phyloP scores from a whole-genome alignment of 2,888 invertebrate genomes.

The Thecocarcelia acutangulata region DNA sequence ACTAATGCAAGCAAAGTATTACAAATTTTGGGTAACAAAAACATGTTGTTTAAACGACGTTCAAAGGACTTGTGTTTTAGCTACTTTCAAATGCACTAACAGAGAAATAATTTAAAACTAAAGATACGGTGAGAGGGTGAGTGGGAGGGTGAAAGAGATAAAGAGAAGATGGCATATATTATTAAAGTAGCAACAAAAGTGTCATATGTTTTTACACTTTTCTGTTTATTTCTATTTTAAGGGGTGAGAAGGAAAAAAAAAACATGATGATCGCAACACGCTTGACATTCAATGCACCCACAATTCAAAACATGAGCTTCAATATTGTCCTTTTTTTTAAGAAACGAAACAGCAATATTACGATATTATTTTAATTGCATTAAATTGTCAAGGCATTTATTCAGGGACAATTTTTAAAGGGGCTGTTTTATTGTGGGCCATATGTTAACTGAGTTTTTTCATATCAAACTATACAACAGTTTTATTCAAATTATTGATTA shows the following conservation, averaged over 20 bases:
- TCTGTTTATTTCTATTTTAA: background rate
- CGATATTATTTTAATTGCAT: slow-evolving; percentile 36
- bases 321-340: slow-evolving; percentile 1
- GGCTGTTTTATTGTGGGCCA: slow-evolving; percentile 12
- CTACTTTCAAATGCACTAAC: no score
- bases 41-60: no score
- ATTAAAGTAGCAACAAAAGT: slow-evolving; percentile 3
- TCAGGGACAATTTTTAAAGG: background rate
- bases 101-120: no score
- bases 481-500: slow-evolving; percentile 16
- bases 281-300: slow-evolving; percentile 37
- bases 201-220: slow-evolving; percentile 30
- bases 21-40: background rate
- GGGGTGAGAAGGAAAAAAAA: slow-evolving; percentile 4
- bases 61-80: no score
- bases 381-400: slow-evolving; percentile 12
- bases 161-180: background rate
- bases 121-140: no score
- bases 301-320: slow-evolving; percentile 17
- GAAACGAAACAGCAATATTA: background rate
- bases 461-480: background rate
- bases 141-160: no score
- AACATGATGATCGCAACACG: background rate
- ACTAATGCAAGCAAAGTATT: slow-evolving; percentile 23
- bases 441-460: slow-evolving; percentile 4